Percentiles rank a stretch among this genome's conserved stretches.
These are phyloP conservation scores for Eustalomyia histrio DNA, from an alignment of 2,888 invertebrate species.

Conservation along the genomic window DNA sequence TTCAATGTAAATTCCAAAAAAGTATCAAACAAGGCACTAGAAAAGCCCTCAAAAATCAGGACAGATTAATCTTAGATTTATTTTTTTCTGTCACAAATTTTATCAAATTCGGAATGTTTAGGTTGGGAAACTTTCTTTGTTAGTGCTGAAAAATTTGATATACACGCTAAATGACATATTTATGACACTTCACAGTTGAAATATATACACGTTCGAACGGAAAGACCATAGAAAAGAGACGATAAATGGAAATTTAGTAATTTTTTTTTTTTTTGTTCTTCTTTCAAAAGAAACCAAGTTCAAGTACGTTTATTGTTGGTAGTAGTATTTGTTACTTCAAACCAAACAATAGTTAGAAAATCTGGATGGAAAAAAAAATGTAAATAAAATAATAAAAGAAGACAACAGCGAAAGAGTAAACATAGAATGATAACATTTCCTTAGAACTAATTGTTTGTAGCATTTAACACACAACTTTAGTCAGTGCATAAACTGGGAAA, in stretches of 20 bases:
- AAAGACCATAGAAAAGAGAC: slow-evolving; percentile 10
- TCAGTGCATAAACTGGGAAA: not conserved
- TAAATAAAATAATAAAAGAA: slow-evolving; percentile 3
- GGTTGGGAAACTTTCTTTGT: too few species aligned
- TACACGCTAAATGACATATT: slow-evolving; percentile 35
- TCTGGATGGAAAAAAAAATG: slow-evolving; percentile 22
- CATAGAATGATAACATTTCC: slow-evolving; percentile 43
- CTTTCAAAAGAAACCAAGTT: slow-evolving; percentile 43
- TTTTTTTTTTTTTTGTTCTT: slow-evolving; percentile 1
- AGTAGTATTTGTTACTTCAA: slow-evolving; percentile 21
- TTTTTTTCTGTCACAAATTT: too few species aligned
- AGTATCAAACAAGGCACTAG: too few species aligned
- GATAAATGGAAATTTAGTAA: slow-evolving; percentile 46
- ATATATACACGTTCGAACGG: slow-evolving; percentile 5
- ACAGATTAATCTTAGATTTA: too few species aligned
- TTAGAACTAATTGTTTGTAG: slow-evolving; percentile 50
- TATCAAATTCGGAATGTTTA: too few species aligned
- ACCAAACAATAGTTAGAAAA: slow-evolving; percentile 36
- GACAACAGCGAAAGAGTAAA: not conserved
- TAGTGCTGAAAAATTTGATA: not conserved
- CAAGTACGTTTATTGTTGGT: slow-evolving; percentile 43
- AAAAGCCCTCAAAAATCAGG: too few species aligned
- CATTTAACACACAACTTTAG: not conserved
- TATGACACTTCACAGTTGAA: slow-evolving; percentile 39
- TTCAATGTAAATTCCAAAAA: too few species aligned